Conservation (phyloP, 2,888 invertebrate species). For the Neoitamus cyanurus region DNA sequence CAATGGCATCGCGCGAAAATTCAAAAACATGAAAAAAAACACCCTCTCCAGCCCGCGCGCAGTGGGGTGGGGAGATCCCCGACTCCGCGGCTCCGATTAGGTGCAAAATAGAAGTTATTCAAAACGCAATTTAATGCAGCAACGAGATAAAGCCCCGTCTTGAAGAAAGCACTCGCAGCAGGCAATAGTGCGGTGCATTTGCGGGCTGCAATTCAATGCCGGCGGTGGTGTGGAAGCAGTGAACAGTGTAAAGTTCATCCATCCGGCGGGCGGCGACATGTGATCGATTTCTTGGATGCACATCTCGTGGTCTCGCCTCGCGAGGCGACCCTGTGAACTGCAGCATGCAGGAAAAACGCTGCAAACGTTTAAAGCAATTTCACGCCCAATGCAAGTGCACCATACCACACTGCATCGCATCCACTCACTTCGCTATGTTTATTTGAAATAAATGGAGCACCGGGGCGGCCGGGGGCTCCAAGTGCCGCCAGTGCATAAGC, state of each 20-base stretch:
- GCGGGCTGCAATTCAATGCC: no score
- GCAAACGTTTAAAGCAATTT: neutral
- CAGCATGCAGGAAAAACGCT: neutral
- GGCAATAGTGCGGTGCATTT: neutral
- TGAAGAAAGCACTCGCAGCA: neutral
- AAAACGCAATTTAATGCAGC: neutral
- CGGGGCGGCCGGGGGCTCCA: neutral
- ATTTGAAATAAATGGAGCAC: neutral
- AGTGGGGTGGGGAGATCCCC: neutral
- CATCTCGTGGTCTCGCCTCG: neutral
- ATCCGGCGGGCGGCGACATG: neutral
- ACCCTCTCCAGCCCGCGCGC: neutral
- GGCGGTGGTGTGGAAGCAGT: no score
- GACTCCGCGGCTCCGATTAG: neutral
- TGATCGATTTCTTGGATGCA: neutral
- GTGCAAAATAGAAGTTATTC: neutral
- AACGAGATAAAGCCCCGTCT: neutral
- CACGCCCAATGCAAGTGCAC: neutral
- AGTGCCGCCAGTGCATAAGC: neutral
- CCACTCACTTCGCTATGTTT: neutral
- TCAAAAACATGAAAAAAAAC: neutral
- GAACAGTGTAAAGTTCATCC: neutral
- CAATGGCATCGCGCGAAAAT: neutral
- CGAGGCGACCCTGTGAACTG: neutral
- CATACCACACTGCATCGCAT: neutral